Conservation (phyloP, 2,797 vertebrate species). For the Eulemur albifrons region DNA sequence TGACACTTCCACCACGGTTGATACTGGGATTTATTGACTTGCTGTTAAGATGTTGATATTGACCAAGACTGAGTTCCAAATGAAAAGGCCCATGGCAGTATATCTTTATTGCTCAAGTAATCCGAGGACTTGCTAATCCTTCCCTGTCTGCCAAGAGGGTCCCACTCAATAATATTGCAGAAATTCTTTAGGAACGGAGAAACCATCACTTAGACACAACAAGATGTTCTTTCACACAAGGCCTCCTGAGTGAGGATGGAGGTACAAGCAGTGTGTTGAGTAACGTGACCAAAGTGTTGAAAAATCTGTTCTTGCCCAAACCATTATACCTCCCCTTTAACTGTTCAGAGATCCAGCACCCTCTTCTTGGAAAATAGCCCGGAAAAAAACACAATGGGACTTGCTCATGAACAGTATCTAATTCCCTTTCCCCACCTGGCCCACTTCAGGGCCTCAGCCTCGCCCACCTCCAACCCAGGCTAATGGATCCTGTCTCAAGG, state of each 20-base stretch:
- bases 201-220: conserved; percentile 47
- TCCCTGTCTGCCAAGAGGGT: conserved; percentile 29
- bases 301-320: not conserved
- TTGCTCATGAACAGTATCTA: not conserved
- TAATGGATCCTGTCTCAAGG: not conserved
- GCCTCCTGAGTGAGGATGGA: not conserved
- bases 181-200: conserved; percentile 61
- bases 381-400: not conserved
- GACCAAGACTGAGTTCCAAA: conserved; percentile 73
- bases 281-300: not conserved
- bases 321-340: not conserved
- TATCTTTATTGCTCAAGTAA: conserved; percentile 77
- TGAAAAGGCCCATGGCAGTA: conserved; percentile 62
- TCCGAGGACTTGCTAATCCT: conserved; percentile 63
- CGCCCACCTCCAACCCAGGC: not conserved
- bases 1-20: conserved; percentile 56
- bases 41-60: conserved; percentile 71
- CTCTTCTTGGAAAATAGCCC: not conserved
- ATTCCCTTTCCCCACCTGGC: not conserved
- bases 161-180: conserved; percentile 55
- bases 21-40: conserved; percentile 71
- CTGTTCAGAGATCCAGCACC: not conserved
- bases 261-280: not conserved
- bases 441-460: not conserved
- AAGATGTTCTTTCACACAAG: not conserved